phyloP scores from a whole-genome alignment of 2,113 vertebrate species.

The Scatophagus argus region DNA sequence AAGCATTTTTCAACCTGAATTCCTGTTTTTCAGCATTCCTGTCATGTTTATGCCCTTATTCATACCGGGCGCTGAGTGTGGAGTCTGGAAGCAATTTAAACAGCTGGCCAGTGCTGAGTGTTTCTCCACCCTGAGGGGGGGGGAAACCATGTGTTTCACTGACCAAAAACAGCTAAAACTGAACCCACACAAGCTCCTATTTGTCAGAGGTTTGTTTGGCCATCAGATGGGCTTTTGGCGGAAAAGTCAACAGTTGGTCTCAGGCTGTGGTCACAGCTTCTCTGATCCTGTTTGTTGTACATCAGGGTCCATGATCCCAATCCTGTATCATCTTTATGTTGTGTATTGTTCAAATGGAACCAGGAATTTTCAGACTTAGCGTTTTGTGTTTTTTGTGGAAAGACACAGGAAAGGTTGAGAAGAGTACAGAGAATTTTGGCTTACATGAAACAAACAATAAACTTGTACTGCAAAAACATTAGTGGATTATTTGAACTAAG shows the following conservation, averaged over 20 bases:
- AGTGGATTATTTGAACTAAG: constrained; percentile 24
- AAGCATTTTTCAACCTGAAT: constrained; percentile 51
- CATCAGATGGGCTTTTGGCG: constrained; percentile 13
- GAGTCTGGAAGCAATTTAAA: constrained; percentile 72
- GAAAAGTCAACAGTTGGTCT: constrained; percentile 54
- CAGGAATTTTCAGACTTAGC: constrained; percentile 23
- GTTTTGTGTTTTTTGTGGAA: constrained; percentile 24
- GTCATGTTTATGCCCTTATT: constrained; percentile 55
- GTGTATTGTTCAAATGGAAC: constrained; percentile 37
- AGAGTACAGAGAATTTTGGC: constrained; percentile 18
- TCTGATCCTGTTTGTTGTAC: constrained; percentile 54
- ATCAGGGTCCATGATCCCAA: background rate
- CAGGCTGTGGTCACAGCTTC: constrained; percentile 40
- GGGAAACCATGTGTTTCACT: constrained; percentile 13
- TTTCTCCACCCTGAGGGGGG: constrained; percentile 35
- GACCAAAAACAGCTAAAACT: constrained; percentile 59
- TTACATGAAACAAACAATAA: constrained; percentile 41
- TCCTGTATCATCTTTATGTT: constrained; percentile 7
- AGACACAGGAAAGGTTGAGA: constrained; percentile 18
- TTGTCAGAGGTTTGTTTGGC: constrained; percentile 52
- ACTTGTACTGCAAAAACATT: constrained; percentile 54
- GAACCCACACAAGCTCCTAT: constrained; percentile 46
- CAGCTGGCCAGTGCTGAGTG: constrained; percentile 56
- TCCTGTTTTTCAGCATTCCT: constrained; percentile 66
- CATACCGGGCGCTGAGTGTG: constrained; percentile 33